A percentile compares a stretch with the other conserved stretches of the same genome.
Conservation (phyloP, 1,140 invertebrate species). For the Drosophila pandora region DNA sequence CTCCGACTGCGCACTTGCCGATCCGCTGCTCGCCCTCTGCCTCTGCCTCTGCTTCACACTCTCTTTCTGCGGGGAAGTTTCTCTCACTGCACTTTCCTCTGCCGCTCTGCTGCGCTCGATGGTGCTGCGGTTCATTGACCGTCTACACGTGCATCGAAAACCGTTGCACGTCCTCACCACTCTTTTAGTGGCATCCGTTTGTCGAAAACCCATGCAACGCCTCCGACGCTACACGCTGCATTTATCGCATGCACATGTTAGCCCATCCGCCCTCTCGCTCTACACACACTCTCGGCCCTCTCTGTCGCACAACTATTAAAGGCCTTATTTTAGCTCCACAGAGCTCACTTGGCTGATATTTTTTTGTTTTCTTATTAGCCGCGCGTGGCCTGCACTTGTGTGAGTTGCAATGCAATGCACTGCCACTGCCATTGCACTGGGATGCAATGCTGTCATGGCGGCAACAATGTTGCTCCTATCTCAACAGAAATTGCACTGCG, state of each 20-base stretch:
- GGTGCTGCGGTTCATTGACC: slow-evolving; percentile 74
- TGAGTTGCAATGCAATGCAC: background rate
- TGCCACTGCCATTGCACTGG: no score
- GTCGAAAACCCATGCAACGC: slow-evolving; percentile 65
- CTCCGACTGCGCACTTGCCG: slow-evolving; percentile 14
- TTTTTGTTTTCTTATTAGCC: slow-evolving; percentile 65
- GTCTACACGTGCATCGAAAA: slow-evolving; percentile 72
- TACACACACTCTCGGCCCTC: slow-evolving; percentile 2
- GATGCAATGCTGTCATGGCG: slow-evolving; percentile 1
- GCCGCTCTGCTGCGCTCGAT: slow-evolving; percentile 14
- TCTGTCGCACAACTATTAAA: slow-evolving; percentile 51
- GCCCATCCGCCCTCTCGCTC: slow-evolving; percentile 7
- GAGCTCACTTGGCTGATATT: slow-evolving; percentile 13
- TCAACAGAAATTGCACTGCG: slow-evolving; percentile 60
- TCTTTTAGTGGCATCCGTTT: slow-evolving; percentile 26
- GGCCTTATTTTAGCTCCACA: slow-evolving; percentile 51
- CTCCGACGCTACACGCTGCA: slow-evolving; percentile 68
- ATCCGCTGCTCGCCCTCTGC: background rate
- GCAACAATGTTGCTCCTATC: slow-evolving; percentile 43
- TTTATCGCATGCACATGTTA: slow-evolving; percentile 77
- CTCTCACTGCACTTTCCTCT: slow-evolving; percentile 15
- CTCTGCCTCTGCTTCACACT: background rate
- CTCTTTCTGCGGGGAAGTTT: background rate
- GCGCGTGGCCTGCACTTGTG: slow-evolving; percentile 66
- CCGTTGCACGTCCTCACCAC: slow-evolving; percentile 61